These are phyloP conservation scores for Ailurus styani DNA, from an alignment of 2,113 vertebrate genomes.

Conservation along the genomic window DNA sequence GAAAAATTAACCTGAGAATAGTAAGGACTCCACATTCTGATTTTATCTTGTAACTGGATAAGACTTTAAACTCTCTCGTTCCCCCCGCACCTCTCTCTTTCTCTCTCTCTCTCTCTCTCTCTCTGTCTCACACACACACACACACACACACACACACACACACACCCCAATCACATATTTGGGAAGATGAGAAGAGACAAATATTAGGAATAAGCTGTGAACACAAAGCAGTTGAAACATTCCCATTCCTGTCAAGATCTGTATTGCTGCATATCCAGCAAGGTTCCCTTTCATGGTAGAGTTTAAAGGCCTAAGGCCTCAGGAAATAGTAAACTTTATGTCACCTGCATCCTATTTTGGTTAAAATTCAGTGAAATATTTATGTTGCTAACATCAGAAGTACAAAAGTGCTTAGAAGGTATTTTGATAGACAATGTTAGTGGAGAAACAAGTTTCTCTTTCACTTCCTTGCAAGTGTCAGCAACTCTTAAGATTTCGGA, in stretches of 20 bases:
- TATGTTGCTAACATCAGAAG: not conserved
- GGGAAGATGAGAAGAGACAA: not conserved
- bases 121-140: not conserved
- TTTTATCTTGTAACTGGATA: not conserved
- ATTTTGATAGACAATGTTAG: not conserved
- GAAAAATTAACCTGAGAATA: not conserved
- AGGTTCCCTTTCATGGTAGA: not conserved
- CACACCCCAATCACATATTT: not conserved
- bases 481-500: not conserved
- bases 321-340: not conserved
- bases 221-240: not conserved
- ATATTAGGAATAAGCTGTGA: not conserved
- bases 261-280: not conserved
- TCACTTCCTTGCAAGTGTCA: not conserved
- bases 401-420: not conserved
- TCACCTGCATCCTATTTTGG: not conserved
- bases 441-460: not conserved
- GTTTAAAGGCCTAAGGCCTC: not conserved
- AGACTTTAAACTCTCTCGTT: not conserved
- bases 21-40: not conserved
- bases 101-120: not conserved
- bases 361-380: not conserved
- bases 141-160: not conserved
- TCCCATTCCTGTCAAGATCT: not conserved
- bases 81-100: not conserved